Conservation (phyloP, 2,113 vertebrate species). For the Balaenoptera acutorostrata region DNA sequence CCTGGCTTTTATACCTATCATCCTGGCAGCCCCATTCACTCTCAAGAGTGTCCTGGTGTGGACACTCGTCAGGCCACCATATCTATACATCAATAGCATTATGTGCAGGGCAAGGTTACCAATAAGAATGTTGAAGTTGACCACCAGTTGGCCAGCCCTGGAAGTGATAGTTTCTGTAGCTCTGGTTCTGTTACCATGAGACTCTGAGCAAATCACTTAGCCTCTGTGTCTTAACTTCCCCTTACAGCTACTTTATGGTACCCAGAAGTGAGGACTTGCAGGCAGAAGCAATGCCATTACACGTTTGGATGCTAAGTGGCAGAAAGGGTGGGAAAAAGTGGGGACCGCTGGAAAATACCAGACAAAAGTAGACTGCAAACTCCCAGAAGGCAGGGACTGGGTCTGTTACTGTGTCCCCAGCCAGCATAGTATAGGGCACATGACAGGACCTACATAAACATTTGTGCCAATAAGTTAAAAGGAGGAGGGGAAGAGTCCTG, state of each 20-base stretch:
- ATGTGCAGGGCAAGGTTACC: too few species aligned
- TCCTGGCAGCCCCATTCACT: neutral
- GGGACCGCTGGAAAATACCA: neutral
- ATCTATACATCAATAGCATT: neutral
- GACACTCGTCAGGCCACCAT: too few species aligned
- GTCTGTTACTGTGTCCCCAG: neutral
- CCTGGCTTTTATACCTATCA: accelerated
- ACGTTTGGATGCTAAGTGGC: neutral
- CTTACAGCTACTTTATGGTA: neutral
- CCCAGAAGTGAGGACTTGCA: neutral
- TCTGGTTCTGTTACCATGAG: neutral
- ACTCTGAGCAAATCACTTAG: neutral
- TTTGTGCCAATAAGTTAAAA: neutral
- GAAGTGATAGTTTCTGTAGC: neutral
- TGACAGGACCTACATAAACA: too few species aligned
- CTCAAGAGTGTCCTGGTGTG: neutral
- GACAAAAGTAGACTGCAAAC: neutral
- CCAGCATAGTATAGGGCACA: neutral
- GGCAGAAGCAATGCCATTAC: neutral
- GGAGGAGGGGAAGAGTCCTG: neutral
- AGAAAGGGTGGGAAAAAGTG: neutral
- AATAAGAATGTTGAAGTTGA: neutral
- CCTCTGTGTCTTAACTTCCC: neutral
- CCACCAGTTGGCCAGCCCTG: neutral
- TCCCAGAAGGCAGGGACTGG: neutral